Base-by-base conservation (phyloP, 2,888 invertebrate genomes). In the Ischnura elegans region DNA sequence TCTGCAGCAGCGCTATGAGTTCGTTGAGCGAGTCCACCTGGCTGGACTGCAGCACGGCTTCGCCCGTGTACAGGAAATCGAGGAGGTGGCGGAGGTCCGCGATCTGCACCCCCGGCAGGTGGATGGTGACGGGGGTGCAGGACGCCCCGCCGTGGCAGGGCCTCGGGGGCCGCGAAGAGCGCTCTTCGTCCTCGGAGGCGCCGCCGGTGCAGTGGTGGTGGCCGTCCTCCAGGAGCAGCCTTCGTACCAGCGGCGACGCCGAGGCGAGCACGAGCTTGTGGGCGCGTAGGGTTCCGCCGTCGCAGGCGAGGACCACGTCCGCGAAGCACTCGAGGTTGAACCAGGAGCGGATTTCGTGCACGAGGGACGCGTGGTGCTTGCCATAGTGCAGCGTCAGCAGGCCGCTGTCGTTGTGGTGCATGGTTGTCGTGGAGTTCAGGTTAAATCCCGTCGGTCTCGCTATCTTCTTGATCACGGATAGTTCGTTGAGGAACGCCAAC, bases 311-410 rank as follows among this genome's bases (percentile, higher is more conserved):
- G 95, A 98, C 97, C 96, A 98, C 97, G 96, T 98, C 98, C 94
- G 98, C 98, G 96, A 98, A 98, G 96, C 98, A 97, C 96, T 98
- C 98, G 95, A 98, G 98, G 95, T 97, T 97, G 97, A 98, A 98
- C 97, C 98, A 98, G 95, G 98, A 98, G 96, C 98, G 98, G 96
- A 98, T 98, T 97, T 98, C 98, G 96, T 98, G 98, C 96, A 98
- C 97, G 97, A 98, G 98, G 96, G 98, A 98, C 96, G 98, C 98
- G 97, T 98, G 98, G 97, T 98, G 98, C 97, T 98, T 98, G 97
- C 98, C 98, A 97, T 98, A 98, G 97, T 98, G 98, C 96, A 98
- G 97, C 96, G 98, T 98, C 97, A 98, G 97, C 97, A 98, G 97
- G 95, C 97, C 97, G 47, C 55, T 90, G 61, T 90, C 85, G 85